phyloP scores from a whole-genome alignment of 1,140 invertebrate genomes.

The Babylonia areolata region DNA sequence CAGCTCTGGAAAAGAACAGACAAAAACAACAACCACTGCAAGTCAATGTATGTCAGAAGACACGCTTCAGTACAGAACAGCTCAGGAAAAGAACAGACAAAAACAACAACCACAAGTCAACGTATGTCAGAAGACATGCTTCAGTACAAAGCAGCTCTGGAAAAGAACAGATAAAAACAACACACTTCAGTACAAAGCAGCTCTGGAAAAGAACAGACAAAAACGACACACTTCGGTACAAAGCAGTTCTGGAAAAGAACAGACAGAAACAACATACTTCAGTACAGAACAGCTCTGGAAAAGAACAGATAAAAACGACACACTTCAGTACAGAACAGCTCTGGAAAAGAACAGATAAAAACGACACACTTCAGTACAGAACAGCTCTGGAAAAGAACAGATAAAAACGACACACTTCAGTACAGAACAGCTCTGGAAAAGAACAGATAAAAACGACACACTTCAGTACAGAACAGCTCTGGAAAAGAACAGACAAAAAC shows the following conservation, averaged over 20 bases:
- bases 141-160: background rate
- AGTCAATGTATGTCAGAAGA: background rate
- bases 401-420: no score
- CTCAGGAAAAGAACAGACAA: background rate
- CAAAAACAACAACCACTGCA: no score
- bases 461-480: no score
- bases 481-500: no score
- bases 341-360: no score
- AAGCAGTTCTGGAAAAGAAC: background rate
- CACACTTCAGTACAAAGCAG: background rate
- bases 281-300: no score
- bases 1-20: background rate
- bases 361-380: no score
- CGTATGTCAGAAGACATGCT: background rate
- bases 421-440: no score
- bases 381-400: no score
- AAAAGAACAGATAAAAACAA: background rate
- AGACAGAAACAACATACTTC: background rate
- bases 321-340: no score
- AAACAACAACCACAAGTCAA: background rate
- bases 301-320: no score
- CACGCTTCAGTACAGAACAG: background rate
- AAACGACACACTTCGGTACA: background rate
- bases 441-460: no score
- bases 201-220: background rate